phyloP scores from a whole-genome alignment of 2,113 vertebrate genomes.

The Ammospiza nelsoni region DNA sequence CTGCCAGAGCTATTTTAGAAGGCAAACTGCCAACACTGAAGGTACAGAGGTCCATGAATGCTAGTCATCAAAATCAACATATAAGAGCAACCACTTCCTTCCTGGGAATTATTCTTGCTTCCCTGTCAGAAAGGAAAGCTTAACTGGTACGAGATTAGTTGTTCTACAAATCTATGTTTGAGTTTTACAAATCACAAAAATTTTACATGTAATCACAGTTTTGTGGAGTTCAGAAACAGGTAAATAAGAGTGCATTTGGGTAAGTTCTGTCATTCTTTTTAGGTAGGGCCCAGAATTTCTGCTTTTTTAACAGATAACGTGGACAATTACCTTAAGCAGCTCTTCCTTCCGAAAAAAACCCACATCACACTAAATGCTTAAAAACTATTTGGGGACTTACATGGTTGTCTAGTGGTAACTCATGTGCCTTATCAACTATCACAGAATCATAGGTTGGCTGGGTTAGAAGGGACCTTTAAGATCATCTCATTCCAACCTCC shows the following conservation, averaged over 20 bases:
- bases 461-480: background rate
- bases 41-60: background rate
- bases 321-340: background rate
- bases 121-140: background rate
- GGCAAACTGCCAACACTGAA: background rate
- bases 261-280: background rate
- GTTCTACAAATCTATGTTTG: background rate
- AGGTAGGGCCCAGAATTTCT: background rate
- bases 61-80: background rate
- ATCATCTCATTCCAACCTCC: background rate
- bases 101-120: background rate
- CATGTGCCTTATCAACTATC: background rate
- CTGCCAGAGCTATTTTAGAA: background rate
- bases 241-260: background rate
- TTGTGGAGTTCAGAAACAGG: background rate
- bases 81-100: background rate
- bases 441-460: background rate
- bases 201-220: background rate
- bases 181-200: background rate
- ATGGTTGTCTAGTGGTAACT: background rate
- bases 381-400: background rate
- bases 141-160: background rate
- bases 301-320: background rate
- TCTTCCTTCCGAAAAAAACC: background rate
- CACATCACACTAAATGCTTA: background rate